Evolutionary conservation across 2,113 vertebrate genomes (phyloP), one percentile per base, ranked within the genome.

Genomic region (Corythornis madagascariensis): DNA sequence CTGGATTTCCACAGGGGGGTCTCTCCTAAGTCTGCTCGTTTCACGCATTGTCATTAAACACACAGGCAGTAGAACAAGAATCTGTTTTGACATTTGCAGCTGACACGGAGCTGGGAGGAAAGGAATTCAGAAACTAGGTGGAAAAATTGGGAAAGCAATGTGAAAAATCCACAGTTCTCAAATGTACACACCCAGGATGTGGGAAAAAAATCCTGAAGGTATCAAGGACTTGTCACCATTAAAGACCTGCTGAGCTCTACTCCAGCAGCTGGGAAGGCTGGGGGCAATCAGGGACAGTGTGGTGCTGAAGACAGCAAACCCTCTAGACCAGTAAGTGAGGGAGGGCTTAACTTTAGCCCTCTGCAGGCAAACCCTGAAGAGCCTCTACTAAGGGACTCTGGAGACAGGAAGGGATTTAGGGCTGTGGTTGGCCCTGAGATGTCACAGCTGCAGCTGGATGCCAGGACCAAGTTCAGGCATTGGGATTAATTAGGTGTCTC

Each of bases 161-260:
- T 17, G 65, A 42, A 38, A 85, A 63, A 1, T 14, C 52, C 42
- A 16, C 11, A 69, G 22, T 64, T 33, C 53, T 66, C 59, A 38
- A 26, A 67, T 2, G 26, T 4, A 63, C 48, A 78, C 3, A 3
- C 9, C 48, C 7, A 16, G 12, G 31, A 22, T 3, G 4, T 19
- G 5, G 35, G n/a, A 8, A 45, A 19, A 19, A n/a, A 71, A 26
- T 5, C 55, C 38, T 35, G 25, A 56, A 55, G 33, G 33, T 31
- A 19, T 15, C 21, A 19, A 61, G 40, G 60, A n/a, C 26, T 45
- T 3, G 2, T 4, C 43, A 83, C 43, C 10, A 48, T 15, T 57
- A 52, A 10, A 24, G 52, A 50, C n/a, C 28, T 4, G 0, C 1
- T 0, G 33, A 53, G 66, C 22, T 40, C 26, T 0, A 15, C 64